phyloP scores from a whole-genome alignment of 2,113 vertebrate species.

The Hippoglossus stenolepis region DNA sequence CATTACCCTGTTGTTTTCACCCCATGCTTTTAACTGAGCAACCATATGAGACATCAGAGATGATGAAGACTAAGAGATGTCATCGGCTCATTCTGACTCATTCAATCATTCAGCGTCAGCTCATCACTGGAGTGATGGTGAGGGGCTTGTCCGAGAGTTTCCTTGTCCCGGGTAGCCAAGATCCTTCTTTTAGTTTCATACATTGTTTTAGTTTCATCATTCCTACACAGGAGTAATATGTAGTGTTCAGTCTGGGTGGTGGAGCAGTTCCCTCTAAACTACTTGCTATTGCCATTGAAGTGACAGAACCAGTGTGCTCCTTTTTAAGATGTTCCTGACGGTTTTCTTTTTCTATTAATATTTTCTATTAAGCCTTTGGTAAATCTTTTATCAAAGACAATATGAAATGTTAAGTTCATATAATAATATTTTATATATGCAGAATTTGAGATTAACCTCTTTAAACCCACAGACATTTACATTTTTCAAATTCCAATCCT shows the following conservation, averaged over 20 bases:
- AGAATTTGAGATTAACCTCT: neutral
- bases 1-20: neutral
- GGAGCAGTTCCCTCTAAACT: neutral
- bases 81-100: constrained; percentile 41
- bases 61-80: constrained; percentile 22
- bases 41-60: constrained; percentile 3
- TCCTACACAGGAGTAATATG: constrained; percentile 1
- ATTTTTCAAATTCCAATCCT: constrained; percentile 18
- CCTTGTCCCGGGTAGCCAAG: constrained; percentile 5
- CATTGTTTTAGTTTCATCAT: constrained; percentile 51
- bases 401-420: no score
- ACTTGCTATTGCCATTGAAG: neutral
- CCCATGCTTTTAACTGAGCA: neutral
- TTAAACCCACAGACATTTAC: constrained; percentile 9
- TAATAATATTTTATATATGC: no score
- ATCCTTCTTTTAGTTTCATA: constrained; percentile 69
- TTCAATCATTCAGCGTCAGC: constrained; percentile 45
- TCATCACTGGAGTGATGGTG: constrained; percentile 29
- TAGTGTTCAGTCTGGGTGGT: neutral
- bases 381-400: neutral
- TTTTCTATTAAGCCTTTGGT: neutral
- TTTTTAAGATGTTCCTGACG: no score
- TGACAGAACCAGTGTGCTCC: neutral
- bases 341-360: no score
- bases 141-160: constrained; percentile 22